Evolutionary conservation across 2,888 invertebrate species (phyloP), one percentile per base, ranked within the genome.

Genomic region (Carcina quercana): DNA sequence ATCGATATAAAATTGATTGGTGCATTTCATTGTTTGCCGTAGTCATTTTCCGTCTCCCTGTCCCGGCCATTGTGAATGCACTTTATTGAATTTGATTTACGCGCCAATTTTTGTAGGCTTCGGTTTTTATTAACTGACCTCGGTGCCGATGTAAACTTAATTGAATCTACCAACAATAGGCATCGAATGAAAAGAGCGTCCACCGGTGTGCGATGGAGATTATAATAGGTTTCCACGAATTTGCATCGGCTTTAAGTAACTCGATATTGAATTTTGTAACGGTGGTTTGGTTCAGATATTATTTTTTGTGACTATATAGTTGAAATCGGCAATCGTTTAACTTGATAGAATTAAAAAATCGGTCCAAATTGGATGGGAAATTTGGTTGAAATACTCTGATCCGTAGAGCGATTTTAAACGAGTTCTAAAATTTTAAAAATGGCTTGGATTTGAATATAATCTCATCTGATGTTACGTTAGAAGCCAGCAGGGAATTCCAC

Each of bases 71-170:
- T 80, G 78, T 79, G 78, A 53, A 64, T 63, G 66, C 67, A 71
- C 59, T 83, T 79, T 76, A 82, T 80, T 79, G 71, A 76, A 76
- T 78, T 79, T 80, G 80, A 82, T 80, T 80, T 79, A 79, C 76
- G 76, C 66, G 62, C 63, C 78, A 76, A 75, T 80, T 80, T 80
- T 76, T 78, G 68, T 74, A 70, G 74, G 78, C 72, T 79, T 76
- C 69, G 74, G 79, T 79, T 82, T 80, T 82, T 78, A 79, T 76
- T 75, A 79, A 80, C 80, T 78, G 79, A 83, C 82, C 82, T 76
- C 80, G 69, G 75, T 59, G 75, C 70, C 70, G 75, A 70, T 82
- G 82, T 83, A 80, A 83, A 80, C 78, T 82, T 82, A 83, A 83
- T 83, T 82, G 82, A 79, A 82, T 82, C 73, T 70, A 53, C 63